Conservation (phyloP, 2,888 invertebrate genomes). For the Drosophila gaucha region DNA sequence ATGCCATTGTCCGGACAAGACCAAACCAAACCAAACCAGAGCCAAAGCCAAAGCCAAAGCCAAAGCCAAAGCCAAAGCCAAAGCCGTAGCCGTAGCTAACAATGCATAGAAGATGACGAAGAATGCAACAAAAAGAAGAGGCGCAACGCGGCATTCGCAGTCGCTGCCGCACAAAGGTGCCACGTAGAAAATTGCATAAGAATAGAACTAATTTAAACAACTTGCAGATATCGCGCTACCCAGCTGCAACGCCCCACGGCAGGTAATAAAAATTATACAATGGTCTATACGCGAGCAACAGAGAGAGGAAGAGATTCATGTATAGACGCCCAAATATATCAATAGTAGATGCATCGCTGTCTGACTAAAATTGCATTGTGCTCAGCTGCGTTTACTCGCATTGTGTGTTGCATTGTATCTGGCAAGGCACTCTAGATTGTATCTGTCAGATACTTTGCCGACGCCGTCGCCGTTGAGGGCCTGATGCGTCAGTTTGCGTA, state of each 20-base stretch:
- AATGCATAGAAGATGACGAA: conserved; percentile 46
- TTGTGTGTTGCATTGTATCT: conserved; percentile 16
- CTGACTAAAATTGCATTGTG: conserved; percentile 40
- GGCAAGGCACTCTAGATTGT: conserved; percentile 32
- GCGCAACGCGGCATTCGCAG: conserved; percentile 45
- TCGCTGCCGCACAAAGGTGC: conserved; percentile 64
- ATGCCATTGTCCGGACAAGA: conserved; percentile 60
- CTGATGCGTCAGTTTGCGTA: conserved; percentile 31
- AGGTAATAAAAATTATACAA: conserved; percentile 73
- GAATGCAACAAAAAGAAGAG: conserved; percentile 36
- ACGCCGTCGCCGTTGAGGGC: conserved; percentile 8
- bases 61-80: conserved; percentile 19
- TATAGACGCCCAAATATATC: conserved; percentile 40
- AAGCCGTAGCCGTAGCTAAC: conserved; percentile 46
- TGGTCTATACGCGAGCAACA: conserved; percentile 12
- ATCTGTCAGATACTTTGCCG: conserved; percentile 45
- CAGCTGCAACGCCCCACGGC: conserved; percentile 26
- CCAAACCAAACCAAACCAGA: conserved; percentile 27
- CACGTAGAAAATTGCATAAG: conserved; percentile 78
- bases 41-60: conserved; percentile 24
- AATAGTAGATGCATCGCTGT: conserved; percentile 41
- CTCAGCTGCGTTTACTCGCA: conserved; percentile 5
- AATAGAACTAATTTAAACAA: conserved; percentile 80
- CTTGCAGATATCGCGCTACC: conserved; percentile 61
- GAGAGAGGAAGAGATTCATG: not conserved